phyloP scores from a whole-genome alignment of 2,113 vertebrate genomes.

The Struthidea cinerea region DNA sequence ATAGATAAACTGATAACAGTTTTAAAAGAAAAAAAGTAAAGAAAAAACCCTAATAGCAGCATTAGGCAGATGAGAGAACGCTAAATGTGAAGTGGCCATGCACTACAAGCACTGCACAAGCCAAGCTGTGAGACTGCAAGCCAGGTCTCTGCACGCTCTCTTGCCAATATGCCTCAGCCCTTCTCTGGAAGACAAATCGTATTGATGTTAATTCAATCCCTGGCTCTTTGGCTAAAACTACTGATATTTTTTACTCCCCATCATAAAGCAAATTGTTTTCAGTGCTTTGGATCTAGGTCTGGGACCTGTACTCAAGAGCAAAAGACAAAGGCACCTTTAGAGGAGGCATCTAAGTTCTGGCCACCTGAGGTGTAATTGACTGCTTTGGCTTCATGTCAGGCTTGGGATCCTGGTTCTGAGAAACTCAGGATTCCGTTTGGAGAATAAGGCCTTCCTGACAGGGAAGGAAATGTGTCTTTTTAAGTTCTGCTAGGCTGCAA shows the following conservation, averaged over 20 bases:
- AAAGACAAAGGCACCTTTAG: not conserved
- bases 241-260: not conserved
- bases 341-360: not conserved
- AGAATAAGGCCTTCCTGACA: not conserved
- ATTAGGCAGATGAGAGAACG: not conserved
- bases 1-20: not conserved
- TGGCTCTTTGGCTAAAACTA: not conserved
- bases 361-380: not conserved
- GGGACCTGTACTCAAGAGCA: not conserved
- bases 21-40: not conserved
- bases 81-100: not conserved
- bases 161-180: not conserved
- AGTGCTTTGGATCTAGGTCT: not conserved
- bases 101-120: not conserved
- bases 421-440: not conserved
- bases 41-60: not conserved
- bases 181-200: not conserved
- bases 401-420: not conserved
- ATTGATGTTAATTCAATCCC: not conserved
- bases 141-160: not conserved
- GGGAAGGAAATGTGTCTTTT: not conserved
- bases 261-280: not conserved
- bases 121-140: not conserved
- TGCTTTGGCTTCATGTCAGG: not conserved
- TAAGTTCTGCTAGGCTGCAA: not conserved